phyloP scores from a whole-genome alignment of 2,113 vertebrate species.

The Paratilapia polleni region DNA sequence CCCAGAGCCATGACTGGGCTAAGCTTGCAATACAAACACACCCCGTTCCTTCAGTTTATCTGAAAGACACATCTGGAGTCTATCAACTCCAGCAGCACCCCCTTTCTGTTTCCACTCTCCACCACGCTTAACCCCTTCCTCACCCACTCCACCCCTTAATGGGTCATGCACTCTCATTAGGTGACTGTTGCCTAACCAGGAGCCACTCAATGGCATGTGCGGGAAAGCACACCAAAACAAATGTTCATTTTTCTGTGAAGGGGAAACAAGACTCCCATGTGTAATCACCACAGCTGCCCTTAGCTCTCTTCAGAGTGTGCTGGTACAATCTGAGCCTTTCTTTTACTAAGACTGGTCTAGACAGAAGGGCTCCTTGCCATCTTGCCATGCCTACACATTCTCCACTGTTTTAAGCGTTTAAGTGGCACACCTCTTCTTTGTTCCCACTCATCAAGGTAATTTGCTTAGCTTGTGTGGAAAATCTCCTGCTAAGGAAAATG shows the following conservation, averaged over 20 bases:
- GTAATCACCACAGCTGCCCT: conserved; percentile 31
- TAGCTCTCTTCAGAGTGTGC: conserved; percentile 19
- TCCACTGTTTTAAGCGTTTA: conserved; percentile 42
- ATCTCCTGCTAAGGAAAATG: conserved; percentile 68
- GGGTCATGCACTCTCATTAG: conserved; percentile 72
- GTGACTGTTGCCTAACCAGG: conserved; percentile 54
- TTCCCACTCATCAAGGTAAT: conserved; percentile 62
- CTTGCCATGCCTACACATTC: conserved; percentile 42
- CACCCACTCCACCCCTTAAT: conserved; percentile 71
- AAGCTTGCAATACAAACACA: conserved; percentile 82
- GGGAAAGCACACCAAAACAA: conserved; percentile 57
- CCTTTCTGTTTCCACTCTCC: conserved; percentile 76
- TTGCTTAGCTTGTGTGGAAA: conserved; percentile 66
- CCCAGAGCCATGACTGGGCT: conserved; percentile 78
- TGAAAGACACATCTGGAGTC: conserved; percentile 86
- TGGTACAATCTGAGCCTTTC: conserved; percentile 46
- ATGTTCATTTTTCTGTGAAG: conserved; percentile 38
- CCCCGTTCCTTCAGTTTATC: conserved; percentile 84
- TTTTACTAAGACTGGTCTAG: conserved; percentile 51
- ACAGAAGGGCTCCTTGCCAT: conserved; percentile 46
- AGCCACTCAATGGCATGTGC: conserved; percentile 53
- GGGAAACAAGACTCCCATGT: conserved; percentile 39
- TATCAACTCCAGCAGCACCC: conserved; percentile 81
- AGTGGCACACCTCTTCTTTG: conserved; percentile 55
- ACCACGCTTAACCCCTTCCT: conserved; percentile 83